Evolutionary conservation across 1,140 invertebrate species (phyloP), one percentile per base, ranked within the genome.

Genomic region (Ips typographus): DNA sequence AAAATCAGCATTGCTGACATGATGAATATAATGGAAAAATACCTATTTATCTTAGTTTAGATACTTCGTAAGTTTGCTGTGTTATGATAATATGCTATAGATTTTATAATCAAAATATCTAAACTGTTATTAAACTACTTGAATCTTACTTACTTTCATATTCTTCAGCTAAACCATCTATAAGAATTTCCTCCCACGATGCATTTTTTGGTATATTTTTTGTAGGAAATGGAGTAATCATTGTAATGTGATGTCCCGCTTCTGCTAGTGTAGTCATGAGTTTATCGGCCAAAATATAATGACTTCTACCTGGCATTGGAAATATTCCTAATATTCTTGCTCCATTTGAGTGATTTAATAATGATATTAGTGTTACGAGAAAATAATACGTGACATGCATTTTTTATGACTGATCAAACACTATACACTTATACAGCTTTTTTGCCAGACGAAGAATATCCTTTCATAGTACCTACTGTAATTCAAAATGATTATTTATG

Each of bases 241-340:
- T 84, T 0, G 89, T 91, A 3, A 93, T 65, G 4, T 89, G 81
- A 73, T 92, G 89, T 42, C 89, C 89, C 3, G 85, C 82, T 65
- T 79, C 81, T 1, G 85, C 85, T 41, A 93, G 74, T 63, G 86
- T 88, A 37, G 83, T 83, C 1, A 91, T 79, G 2, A 92, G 75
- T 1, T 86, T 85, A 51, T 85, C 81, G 71, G 87, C 88, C n/a
- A 89, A 85, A 40, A 85, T 82, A 73, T 90, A 89, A 74, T 92
- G 90, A 77, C 89, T 91, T 44, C 83, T 85, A 1, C 88, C 86
- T 1, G 83, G 79, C 65, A 88, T 85, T 1, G 86, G 85, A 74
- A 90, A 87, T 38, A 90, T 75, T 1, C 84, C 88, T 39, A 92
- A 79, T 71, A 93, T 88, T 36, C 42, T 52, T n/a, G 57, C 58